These are phyloP conservation scores for Coremacera marginata DNA, from an alignment of 2,888 invertebrate genomes.

Conservation along the genomic window DNA sequence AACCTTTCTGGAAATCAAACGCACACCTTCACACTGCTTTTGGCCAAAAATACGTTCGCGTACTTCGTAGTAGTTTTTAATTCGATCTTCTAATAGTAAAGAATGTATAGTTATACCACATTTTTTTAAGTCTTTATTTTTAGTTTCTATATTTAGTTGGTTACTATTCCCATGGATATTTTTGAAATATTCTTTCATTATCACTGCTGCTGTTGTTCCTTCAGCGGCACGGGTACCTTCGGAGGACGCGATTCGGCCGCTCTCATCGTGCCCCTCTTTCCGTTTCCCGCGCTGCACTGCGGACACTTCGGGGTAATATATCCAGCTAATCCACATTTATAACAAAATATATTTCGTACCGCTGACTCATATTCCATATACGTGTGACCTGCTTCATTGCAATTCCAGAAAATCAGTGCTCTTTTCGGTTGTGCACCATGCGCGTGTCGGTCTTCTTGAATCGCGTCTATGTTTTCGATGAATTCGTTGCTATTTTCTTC, in stretches of 20 bases:
- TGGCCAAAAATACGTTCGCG: too few species aligned
- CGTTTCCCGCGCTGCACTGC: conserved; percentile 22
- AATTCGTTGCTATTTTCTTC: neutral
- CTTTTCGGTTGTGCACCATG: neutral
- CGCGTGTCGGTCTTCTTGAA: neutral
- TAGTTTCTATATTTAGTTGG: neutral
- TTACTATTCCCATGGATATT: too few species aligned
- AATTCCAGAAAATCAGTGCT: neutral
- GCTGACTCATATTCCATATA: neutral
- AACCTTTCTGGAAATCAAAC: neutral
- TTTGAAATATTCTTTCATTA: neutral
- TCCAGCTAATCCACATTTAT: neutral
- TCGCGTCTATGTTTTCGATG: neutral
- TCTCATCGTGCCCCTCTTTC: conserved; percentile 9
- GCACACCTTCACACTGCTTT: too few species aligned
- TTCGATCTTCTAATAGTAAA: too few species aligned
- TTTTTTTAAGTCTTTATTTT: too few species aligned
- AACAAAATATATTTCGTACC: neutral
- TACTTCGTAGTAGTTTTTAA: too few species aligned
- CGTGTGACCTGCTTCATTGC: neutral
- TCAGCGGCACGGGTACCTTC: neutral
- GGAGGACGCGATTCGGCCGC: conserved; percentile 23
- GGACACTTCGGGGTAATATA: neutral
- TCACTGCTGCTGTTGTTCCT: neutral
- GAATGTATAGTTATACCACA: too few species aligned